Percentiles rank a stretch among this genome's conserved stretches.
phyloP scores from a whole-genome alignment of 2,113 vertebrate genomes.

The Columbina picui region DNA sequence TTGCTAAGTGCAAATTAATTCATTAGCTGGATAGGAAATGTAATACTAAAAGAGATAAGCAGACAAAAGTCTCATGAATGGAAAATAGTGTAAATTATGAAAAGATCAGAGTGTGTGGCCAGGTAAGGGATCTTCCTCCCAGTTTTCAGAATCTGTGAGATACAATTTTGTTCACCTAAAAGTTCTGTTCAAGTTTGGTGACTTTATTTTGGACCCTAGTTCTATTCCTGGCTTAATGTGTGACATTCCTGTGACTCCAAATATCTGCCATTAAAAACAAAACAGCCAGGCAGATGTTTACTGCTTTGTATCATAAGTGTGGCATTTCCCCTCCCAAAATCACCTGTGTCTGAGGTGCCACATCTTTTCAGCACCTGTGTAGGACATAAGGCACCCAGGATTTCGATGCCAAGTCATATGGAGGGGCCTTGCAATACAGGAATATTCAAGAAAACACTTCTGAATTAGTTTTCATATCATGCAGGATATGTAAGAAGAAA shows the following conservation, averaged over 20 bases:
- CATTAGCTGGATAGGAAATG: not conserved
- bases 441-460: not conserved
- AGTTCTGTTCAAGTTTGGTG: not conserved
- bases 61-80: not conserved
- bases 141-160: not conserved
- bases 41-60: not conserved
- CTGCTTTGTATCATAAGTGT: not conserved
- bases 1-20: not conserved
- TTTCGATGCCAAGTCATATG: not conserved
- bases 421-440: not conserved
- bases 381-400: not conserved
- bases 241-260: not conserved
- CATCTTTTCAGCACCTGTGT: not conserved
- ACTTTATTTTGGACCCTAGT: not conserved
- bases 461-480: not conserved
- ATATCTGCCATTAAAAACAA: not conserved
- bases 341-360: rapidly evolving
- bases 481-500: not conserved
- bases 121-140: not conserved
- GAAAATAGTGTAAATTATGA: not conserved
- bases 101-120: not conserved
- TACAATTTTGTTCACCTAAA: not conserved
- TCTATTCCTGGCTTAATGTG: not conserved
- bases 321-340: not conserved
- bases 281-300: not conserved